A percentile compares a stretch with the other conserved stretches of the same genome.
Evolutionary conservation across 1,140 invertebrate genomes (phyloP).

Genomic region (Eriosoma lanigerum): DNA sequence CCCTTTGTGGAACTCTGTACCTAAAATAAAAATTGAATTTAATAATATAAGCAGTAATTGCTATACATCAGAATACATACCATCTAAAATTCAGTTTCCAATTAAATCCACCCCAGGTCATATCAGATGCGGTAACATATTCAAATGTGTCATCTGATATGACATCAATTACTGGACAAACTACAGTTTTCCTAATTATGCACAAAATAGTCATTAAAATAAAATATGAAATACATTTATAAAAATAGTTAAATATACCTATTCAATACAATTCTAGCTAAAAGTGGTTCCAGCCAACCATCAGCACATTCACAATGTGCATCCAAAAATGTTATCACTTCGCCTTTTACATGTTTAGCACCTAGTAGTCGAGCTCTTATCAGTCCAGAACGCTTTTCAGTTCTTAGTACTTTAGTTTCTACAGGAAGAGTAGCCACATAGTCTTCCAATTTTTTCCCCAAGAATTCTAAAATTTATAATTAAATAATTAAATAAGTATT

Average conservation of each 20-base stretch:
- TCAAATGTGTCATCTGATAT: slow-evolving; percentile 97
- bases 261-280: slow-evolving; percentile 86
- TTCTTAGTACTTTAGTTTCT: slow-evolving; percentile 79
- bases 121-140: slow-evolving; percentile 90
- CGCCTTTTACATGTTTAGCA: slow-evolving; percentile 86
- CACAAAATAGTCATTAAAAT: background rate
- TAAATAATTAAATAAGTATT: too few relatives aligned
- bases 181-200: slow-evolving; percentile 76
- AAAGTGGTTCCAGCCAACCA: slow-evolving; percentile 91
- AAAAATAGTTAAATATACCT: slow-evolving; percentile 58
- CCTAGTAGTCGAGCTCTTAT: slow-evolving; percentile 90
- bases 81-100: slow-evolving; percentile 98
- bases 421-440: slow-evolving; percentile 85
- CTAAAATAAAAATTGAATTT: slow-evolving; percentile 60
- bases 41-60: background rate
- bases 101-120: slow-evolving; percentile 97
- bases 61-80: slow-evolving; percentile 62
- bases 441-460: slow-evolving; percentile 85
- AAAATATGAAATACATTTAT: background rate
- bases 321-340: slow-evolving; percentile 95
- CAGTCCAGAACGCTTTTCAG: slow-evolving; percentile 85
- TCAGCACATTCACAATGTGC: slow-evolving; percentile 91
- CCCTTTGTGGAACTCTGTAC: slow-evolving; percentile 93
- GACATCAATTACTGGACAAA: slow-evolving; percentile 97
- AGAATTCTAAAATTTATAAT: slow-evolving; percentile 71